Percentiles rank a stretch among this genome's conserved stretches.
Conservation (phyloP, 2,888 invertebrate species). For the Leptodirus hochenwartii region DNA sequence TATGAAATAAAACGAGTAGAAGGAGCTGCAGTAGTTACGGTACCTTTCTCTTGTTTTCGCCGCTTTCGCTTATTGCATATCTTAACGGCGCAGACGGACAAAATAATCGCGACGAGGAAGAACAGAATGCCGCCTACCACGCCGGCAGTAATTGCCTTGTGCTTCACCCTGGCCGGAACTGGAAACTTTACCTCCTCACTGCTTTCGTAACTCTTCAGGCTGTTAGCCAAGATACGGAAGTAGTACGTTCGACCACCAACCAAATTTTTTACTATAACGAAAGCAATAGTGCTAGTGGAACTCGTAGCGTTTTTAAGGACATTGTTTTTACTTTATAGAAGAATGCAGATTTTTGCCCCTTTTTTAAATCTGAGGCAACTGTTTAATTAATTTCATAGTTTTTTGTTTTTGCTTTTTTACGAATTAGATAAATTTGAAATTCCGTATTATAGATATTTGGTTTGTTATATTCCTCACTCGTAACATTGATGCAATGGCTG, state of each 20-base stretch:
- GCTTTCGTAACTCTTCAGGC: slow-evolving; percentile 68
- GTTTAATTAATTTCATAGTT: too few species aligned
- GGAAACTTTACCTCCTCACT: slow-evolving; percentile 79
- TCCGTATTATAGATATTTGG: too few species aligned
- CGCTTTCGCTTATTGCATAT: slow-evolving; percentile 94
- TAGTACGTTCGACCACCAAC: slow-evolving; percentile 82
- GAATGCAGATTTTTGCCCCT: too few species aligned
- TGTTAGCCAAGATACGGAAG: slow-evolving; percentile 80
- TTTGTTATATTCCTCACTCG: too few species aligned
- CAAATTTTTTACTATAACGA: slow-evolving; percentile 64
- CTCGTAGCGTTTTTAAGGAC: too few species aligned
- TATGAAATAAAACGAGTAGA: slow-evolving; percentile 1
- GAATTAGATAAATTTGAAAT: too few species aligned
- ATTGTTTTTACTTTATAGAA: too few species aligned
- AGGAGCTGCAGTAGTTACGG: slow-evolving; percentile 12
- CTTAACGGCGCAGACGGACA: slow-evolving; percentile 93
- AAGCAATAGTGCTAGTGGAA: slow-evolving; percentile 3
- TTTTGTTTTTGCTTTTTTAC: too few species aligned
- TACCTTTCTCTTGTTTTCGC: slow-evolving; percentile 96
- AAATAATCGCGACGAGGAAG: slow-evolving; percentile 92
- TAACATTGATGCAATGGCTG: too few species aligned
- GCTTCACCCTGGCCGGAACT: slow-evolving; percentile 79
- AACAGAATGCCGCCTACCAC: slow-evolving; percentile 93
- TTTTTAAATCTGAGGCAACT: too few species aligned
- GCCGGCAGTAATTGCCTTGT: slow-evolving; percentile 91